These are phyloP conservation scores for Metaphire vulgaris DNA, from an alignment of 1,140 invertebrate species.

Conservation along the genomic window DNA sequence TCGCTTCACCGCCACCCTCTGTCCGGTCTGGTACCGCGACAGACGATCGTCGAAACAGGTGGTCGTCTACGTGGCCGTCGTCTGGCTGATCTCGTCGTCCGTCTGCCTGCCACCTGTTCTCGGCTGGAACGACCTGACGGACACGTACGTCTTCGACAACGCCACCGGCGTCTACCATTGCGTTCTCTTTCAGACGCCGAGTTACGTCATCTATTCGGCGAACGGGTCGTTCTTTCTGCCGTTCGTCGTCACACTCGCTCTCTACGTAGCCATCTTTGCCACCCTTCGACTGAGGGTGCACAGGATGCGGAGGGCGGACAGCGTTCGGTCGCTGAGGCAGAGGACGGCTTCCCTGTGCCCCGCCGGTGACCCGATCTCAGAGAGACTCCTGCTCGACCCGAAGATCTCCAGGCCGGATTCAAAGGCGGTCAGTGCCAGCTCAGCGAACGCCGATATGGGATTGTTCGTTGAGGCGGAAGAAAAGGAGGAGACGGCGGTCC, in stretches of 20 bases:
- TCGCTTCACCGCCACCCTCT: too few relatives aligned
- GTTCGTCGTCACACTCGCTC: slow-evolving; percentile 91
- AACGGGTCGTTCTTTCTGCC: slow-evolving; percentile 93
- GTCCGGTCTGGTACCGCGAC: slow-evolving; percentile 51
- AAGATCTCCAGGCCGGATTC: too few relatives aligned
- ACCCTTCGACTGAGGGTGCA: too few relatives aligned
- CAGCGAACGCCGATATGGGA: too few relatives aligned
- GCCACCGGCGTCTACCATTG: slow-evolving; percentile 42
- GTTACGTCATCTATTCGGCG: slow-evolving; percentile 92
- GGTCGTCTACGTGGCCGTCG: slow-evolving; percentile 43
- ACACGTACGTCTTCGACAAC: slow-evolving; percentile 37
- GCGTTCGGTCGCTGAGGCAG: too few relatives aligned
- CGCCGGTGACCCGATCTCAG: too few relatives aligned
- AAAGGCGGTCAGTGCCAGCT: too few relatives aligned
- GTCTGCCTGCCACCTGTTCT: slow-evolving; percentile 50
- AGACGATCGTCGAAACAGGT: slow-evolving; percentile 42
- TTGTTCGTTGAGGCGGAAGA: too few relatives aligned
- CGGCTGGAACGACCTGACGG: slow-evolving; percentile 47
- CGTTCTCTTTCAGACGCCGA: slow-evolving; percentile 55
- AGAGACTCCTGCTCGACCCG: too few relatives aligned
- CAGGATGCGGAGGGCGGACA: too few relatives aligned
- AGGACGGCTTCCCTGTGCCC: too few relatives aligned
- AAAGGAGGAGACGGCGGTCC: too few relatives aligned
- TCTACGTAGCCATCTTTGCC: slow-evolving; percentile 91
- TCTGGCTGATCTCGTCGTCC: slow-evolving; percentile 50